These are phyloP conservation scores for Pelecanus crispus DNA, from an alignment of 2,113 vertebrate genomes.

Conservation along the genomic window DNA sequence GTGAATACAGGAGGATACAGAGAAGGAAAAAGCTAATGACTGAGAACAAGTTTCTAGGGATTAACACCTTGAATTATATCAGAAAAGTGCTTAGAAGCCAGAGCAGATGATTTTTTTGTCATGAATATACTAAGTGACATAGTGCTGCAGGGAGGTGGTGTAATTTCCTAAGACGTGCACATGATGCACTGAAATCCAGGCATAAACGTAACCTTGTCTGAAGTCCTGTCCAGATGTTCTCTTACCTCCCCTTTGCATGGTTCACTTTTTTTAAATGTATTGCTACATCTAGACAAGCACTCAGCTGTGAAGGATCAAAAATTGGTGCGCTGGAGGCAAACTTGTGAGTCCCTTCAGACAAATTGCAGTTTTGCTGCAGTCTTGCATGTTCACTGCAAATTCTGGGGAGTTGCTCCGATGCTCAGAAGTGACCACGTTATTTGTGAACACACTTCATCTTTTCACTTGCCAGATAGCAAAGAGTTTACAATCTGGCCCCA, in stretches of 20 bases:
- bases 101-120: neutral
- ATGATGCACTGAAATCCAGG: rapidly evolving
- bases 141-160: neutral
- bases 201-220: neutral
- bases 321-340: neutral
- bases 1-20: neutral
- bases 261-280: neutral
- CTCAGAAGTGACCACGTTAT: neutral
- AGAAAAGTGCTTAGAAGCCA: neutral
- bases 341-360: neutral
- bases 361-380: neutral
- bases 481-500: neutral
- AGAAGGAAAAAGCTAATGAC: neutral
- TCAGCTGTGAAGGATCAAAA: neutral
- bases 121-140: neutral
- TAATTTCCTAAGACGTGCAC: neutral
- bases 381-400: rapidly evolving
- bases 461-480: neutral
- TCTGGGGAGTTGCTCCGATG: neutral
- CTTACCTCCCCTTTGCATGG: neutral
- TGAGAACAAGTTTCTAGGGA: neutral
- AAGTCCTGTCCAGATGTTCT: neutral
- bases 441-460: neutral
- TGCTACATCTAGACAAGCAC: neutral
- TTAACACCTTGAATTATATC: neutral